Base-by-base conservation (phyloP, 1,140 invertebrate species). In the Amyelois transitella region DNA sequence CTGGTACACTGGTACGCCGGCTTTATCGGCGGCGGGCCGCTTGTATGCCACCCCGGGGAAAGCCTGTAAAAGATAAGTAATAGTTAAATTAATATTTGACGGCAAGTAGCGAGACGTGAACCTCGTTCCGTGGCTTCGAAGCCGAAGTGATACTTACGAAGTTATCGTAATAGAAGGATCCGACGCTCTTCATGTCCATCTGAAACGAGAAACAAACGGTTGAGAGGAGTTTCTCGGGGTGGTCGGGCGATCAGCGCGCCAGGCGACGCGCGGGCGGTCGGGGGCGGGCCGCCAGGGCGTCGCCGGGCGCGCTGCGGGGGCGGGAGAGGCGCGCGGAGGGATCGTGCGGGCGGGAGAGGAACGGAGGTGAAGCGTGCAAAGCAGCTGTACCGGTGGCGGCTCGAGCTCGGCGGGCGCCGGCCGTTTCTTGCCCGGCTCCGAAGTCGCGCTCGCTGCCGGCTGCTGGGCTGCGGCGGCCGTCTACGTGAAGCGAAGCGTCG, bases 31-130 rank as follows among this genome's bases (percentile, higher is more conserved):
- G 72, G 96, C 95, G 77, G 96, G 93, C 90, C 97, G 94, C 90
- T 97, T 97, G 90, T 97, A 97, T 80, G 96, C 95, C 93, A 98
- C 96, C 75, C 96, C 96, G 79, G 96, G 96, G 90, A 97, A 97
- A 81, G 94, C 94, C 96, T 97, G 91, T 7, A 1, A 51, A 55
- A 5, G 91, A 91, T n/a, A 52, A 18, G 47, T 63, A 8, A 62
- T 6, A 20, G 10, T 2, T 8, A 25, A 4, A 38, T 58, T 32
- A 18, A 18, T 43, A 18, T 22, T 3, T 21, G 43, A 43, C 19
- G 45, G 47, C 22, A 28, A 25, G 53, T 12, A 8, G 4, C 47
- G 38, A 43, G 45, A 45, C 43, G 53, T 32, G 4, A n/a, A n/a
- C n/a, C n/a, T 32, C 4, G 28, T 10, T 4, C 12, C 28, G 4